Conservation (phyloP, 2,888 invertebrate genomes). For the Molorchus minor region DNA sequence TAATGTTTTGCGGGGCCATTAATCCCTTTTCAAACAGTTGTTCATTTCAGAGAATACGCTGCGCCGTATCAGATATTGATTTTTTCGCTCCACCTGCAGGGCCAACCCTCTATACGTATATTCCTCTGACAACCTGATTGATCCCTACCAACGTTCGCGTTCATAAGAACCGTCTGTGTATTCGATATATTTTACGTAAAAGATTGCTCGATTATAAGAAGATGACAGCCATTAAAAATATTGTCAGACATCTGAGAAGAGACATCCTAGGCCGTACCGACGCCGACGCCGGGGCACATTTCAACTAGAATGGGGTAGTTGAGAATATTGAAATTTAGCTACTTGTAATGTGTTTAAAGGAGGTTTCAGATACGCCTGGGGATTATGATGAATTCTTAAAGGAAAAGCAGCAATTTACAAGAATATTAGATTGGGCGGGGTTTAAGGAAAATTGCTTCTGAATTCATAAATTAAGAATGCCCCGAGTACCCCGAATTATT, state of each 20-base stretch:
- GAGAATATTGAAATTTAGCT: conserved; percentile 25
- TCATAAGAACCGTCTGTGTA: conserved; percentile 20
- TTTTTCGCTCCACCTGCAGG: conserved; percentile 20
- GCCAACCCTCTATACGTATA: conserved; percentile 4
- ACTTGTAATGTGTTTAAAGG: conserved; percentile 24
- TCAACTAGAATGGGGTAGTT: conserved; percentile 16
- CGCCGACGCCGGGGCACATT: conserved; percentile 4
- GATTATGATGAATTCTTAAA: conserved; percentile 23
- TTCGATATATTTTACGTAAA: conserved; percentile 25
- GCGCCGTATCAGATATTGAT: conserved; percentile 22
- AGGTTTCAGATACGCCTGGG: conserved; percentile 17
- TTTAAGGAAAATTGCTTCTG: neutral
- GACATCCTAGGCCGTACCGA: neutral
- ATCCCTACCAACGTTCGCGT: conserved; percentile 22
- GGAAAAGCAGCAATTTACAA: conserved; percentile 7
- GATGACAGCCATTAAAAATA: conserved; percentile 30
- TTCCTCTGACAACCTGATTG: conserved; percentile 28
- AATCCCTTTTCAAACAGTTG: conserved; percentile 21
- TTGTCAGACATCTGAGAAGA: conserved; percentile 11
- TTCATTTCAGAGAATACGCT: conserved; percentile 19
- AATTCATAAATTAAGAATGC: neutral
- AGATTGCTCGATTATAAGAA: conserved; percentile 26
- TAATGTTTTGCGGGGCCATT: neutral
- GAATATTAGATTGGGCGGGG: conserved; percentile 1
- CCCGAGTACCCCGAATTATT: neutral